phyloP scores from a whole-genome alignment of 2,113 vertebrate species.

The Mionectes macconnelli region DNA sequence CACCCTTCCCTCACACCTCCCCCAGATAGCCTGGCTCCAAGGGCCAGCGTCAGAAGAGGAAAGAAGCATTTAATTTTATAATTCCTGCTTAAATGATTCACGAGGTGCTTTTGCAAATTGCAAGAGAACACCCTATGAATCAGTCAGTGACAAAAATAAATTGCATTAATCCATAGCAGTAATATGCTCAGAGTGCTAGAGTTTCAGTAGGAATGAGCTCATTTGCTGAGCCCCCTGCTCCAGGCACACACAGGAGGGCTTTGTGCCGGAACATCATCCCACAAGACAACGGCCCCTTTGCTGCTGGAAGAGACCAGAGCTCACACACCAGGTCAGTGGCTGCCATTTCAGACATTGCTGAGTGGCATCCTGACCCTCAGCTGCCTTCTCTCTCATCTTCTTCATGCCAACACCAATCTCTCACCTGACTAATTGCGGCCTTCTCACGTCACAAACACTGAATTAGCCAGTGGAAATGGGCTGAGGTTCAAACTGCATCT shows the following conservation, averaged over 20 bases:
- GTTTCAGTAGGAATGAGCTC: conserved; percentile 58
- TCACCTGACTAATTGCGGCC: neutral
- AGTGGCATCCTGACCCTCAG: neutral
- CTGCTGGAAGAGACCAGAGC: neutral
- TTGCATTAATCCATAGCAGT: conserved; percentile 19
- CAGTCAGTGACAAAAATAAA: conserved; percentile 50
- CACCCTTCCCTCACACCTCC: conserved; percentile 43
- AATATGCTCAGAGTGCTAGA: conserved; percentile 2
- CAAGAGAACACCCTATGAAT: conserved; percentile 65
- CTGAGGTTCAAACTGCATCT: neutral
- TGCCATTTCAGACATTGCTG: neutral
- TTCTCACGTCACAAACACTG: neutral
- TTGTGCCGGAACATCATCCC: neutral
- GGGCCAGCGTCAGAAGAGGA: conserved; percentile 16
- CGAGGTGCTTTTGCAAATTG: conserved; percentile 37
- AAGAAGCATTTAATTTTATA: conserved; percentile 36
- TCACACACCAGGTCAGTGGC: neutral
- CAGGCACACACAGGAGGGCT: neutral
- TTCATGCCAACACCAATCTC: neutral
- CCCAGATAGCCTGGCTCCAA: conserved; percentile 42
- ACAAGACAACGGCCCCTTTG: neutral
- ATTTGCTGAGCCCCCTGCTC: conserved; percentile 6
- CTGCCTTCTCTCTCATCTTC: neutral
- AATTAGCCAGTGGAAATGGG: neutral
- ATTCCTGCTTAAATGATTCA: conserved; percentile 50